Evolutionary conservation across 1,140 invertebrate species (phyloP), one percentile per base, ranked within the genome.

Genomic region (Stegodyphus dumicola): DNA sequence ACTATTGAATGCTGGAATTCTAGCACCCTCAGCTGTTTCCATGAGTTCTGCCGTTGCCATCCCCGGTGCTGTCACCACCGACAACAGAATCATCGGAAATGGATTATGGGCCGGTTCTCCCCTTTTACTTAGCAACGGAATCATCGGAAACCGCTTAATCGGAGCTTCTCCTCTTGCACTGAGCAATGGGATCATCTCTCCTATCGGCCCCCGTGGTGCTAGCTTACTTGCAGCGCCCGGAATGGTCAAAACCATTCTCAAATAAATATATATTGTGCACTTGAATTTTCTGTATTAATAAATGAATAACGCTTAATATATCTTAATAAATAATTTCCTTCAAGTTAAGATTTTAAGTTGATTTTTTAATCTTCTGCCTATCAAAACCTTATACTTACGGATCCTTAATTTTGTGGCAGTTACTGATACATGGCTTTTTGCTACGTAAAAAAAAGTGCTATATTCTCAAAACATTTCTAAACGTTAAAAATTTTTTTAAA

Each of bases 181-280:
- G 2, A 67, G n/a, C 65, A 67, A 67, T 17, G 65, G 65, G n/a
- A 60, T 60, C 15, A 15, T 60, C 56, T 60, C 56, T 60, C 56
- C 56, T 60, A 9, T 67, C 17, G 65, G 60, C 1, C 53, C 17
- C 9, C 15, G 6, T 48, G 48, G 52, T 1, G 80, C 56, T 60
- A 15, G 80, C 74, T n/a, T 83, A 18, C n/a, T 83, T 0, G 80
- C 56, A 18, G 80, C 51, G 52, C 80, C 80, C 15, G 77, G 67
- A 49, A 7, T 80, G 4, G 33, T 60, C 17, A 78, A 78, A 11
- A 56, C 66, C 10, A 60, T 60, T 60, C 56, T 60, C 56, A 10
- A 60, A 60, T 60, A 33, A 33, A 33, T 33, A 33, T 1, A 33
- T 33, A 33, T 33, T 33, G 3, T 33, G 1, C 3, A 33, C 33